A percentile compares a stretch with the other conserved stretches of the same genome.
Conservation (phyloP, 1,140 invertebrate genomes). For the Drosophila punjabiensis region DNA sequence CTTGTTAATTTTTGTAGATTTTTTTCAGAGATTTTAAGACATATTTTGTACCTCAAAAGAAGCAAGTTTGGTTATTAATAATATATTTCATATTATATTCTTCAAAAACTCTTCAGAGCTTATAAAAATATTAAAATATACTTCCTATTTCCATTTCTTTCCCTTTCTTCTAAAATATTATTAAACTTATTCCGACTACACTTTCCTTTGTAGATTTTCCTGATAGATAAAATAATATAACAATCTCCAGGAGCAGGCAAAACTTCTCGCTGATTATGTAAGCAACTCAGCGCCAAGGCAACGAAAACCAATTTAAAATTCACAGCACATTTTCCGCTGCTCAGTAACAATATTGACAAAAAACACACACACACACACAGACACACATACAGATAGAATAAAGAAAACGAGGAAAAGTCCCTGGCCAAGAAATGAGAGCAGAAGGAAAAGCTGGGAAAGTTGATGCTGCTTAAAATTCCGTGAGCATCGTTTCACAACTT, state of each 20-base stretch:
- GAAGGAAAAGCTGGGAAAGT: conserved; percentile 35
- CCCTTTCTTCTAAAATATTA: neutral
- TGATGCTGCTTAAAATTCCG: conserved; percentile 84
- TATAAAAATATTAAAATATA: neutral
- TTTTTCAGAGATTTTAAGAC: neutral
- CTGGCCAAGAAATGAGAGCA: conserved; percentile 18
- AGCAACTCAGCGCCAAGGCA: conserved; percentile 50
- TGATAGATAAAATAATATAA: conserved; percentile 21
- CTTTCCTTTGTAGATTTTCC: conserved; percentile 8
- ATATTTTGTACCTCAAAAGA: too few relatives aligned
- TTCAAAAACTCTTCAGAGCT: too few relatives aligned
- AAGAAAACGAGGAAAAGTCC: conserved; percentile 1
- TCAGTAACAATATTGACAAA: conserved; percentile 81
- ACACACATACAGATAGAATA: too few relatives aligned
- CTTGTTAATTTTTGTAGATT: neutral
- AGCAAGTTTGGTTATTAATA: too few relatives aligned
- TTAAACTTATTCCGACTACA: neutral
- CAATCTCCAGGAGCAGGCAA: conserved; percentile 21
- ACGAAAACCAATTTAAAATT: conserved; percentile 72
- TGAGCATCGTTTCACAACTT: conserved; percentile 85
- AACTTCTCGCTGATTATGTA: conserved; percentile 60
- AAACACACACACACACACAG: conserved; percentile 10
- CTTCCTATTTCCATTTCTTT: neutral
- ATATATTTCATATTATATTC: neutral
- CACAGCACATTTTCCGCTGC: conserved; percentile 79